Evolutionary conservation across 2,888 invertebrate species (phyloP).

Genomic region (Andrena marginata): DNA sequence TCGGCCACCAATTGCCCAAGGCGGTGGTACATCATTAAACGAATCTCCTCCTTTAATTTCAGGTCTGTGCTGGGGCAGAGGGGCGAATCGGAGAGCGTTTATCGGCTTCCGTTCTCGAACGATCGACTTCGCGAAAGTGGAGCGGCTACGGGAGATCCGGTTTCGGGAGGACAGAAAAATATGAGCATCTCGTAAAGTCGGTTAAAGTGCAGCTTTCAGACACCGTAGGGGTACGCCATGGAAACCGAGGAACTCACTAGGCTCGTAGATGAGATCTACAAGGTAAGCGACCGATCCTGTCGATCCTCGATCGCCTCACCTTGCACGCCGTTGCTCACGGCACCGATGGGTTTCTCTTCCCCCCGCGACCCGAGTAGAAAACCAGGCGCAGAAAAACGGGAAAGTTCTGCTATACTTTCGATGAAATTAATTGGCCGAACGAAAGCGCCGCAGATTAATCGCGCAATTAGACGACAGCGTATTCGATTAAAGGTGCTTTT

Average conservation of each 20-base stretch:
- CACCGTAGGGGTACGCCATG: slow-evolving; percentile 85
- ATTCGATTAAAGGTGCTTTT: background rate
- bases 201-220: slow-evolving; percentile 69
- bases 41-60: slow-evolving; percentile 30
- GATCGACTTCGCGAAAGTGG: slow-evolving; percentile 75
- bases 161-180: slow-evolving; percentile 77
- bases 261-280: slow-evolving; percentile 96
- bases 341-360: slow-evolving; percentile 27
- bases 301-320: slow-evolving; percentile 17
- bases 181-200: slow-evolving; percentile 81
- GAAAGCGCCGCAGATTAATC: background rate
- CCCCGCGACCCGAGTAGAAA: slow-evolving; percentile 15
- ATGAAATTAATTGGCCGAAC: slow-evolving; percentile 7
- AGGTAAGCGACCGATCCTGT: slow-evolving; percentile 86
- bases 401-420: slow-evolving; percentile 38
- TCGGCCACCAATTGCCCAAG: background rate
- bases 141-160: slow-evolving; percentile 75
- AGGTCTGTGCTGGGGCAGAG: slow-evolving; percentile 45
- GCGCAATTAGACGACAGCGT: background rate
- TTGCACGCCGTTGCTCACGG: slow-evolving; percentile 6
- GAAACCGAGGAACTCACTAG: slow-evolving; percentile 96
- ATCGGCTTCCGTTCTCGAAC: slow-evolving; percentile 56
- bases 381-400: slow-evolving; percentile 21
- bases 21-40: slow-evolving; percentile 4
- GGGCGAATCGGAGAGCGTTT: slow-evolving; percentile 9